Conservation (phyloP, 1,140 invertebrate genomes). For the Nymphalis io region DNA sequence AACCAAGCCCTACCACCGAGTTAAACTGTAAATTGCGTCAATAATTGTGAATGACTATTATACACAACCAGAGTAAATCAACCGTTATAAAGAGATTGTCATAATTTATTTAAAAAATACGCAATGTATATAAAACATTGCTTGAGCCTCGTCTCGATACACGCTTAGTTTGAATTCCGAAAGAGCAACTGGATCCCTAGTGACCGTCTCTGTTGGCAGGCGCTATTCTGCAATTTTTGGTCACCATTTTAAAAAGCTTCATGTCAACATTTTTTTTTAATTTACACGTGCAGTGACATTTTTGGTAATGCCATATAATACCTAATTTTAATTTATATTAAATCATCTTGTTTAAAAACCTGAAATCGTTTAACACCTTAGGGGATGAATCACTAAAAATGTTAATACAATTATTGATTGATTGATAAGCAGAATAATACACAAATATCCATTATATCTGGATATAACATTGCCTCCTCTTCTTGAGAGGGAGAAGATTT, state of each 20-base stretch:
- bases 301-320: neutral
- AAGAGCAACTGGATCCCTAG: constrained; percentile 29
- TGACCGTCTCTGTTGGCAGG: constrained; percentile 28
- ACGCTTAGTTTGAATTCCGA: constrained; percentile 26
- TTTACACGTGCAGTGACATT: neutral
- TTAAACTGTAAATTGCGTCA: too few species aligned
- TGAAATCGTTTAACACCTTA: too few species aligned
- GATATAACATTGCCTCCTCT: too few species aligned
- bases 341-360: too few species aligned
- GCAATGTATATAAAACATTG: constrained; percentile 13
- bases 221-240: constrained; percentile 16
- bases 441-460: too few species aligned
- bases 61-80: neutral
- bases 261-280: neutral
- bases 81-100: neutral
- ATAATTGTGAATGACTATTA: neutral
- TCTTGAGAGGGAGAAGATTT: too few species aligned
- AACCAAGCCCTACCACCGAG: too few species aligned
- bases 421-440: too few species aligned
- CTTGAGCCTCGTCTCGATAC: neutral
- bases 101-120: neutral
- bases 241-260: constrained; percentile 9
- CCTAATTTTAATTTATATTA: neutral
- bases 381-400: too few species aligned
- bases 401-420: too few species aligned